Evolutionary conservation across 2,888 invertebrate genomes (phyloP).

Genomic region (Myathropa florea): DNA sequence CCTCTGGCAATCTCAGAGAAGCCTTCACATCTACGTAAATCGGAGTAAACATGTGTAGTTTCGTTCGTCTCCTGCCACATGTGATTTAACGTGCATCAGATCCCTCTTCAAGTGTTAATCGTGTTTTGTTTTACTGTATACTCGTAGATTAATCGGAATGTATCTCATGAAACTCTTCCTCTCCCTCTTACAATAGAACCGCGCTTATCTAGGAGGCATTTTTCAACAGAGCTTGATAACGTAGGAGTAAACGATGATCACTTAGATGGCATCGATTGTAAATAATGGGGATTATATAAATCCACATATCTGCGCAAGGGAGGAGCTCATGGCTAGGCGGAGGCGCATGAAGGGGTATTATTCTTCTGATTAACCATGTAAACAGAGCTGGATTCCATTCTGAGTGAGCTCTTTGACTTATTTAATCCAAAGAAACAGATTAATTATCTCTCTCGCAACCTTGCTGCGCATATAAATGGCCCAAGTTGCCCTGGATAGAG

Average conservation of each 20-base stretch:
- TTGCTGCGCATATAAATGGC: slow-evolving; percentile 44
- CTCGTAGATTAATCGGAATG: slow-evolving; percentile 46
- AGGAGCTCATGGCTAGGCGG: background rate
- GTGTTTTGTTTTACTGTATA: slow-evolving; percentile 16
- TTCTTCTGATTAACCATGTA: slow-evolving; percentile 47
- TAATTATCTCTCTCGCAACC: slow-evolving; percentile 21
- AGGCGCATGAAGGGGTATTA: background rate
- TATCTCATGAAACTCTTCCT: slow-evolving; percentile 26
- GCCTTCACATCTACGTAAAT: slow-evolving; percentile 36
- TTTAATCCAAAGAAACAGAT: slow-evolving; percentile 47
- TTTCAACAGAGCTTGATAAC: slow-evolving; percentile 18
- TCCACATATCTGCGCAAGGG: slow-evolving; percentile 15
- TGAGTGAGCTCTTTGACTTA: slow-evolving; percentile 48
- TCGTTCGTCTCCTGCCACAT: slow-evolving; percentile 9
- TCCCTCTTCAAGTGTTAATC: slow-evolving; percentile 31
- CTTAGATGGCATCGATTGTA: slow-evolving; percentile 67
- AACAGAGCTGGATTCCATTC: slow-evolving; percentile 41
- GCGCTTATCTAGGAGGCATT: slow-evolving; percentile 4
- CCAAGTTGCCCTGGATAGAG: background rate
- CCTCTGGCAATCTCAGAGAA: background rate
- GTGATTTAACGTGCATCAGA: slow-evolving; percentile 29
- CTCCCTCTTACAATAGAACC: background rate
- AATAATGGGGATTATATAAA: slow-evolving; percentile 59
- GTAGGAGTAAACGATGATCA: slow-evolving; percentile 38
- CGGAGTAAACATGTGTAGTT: slow-evolving; percentile 27